phyloP scores from a whole-genome alignment of 2,113 vertebrate genomes.

The Clarias batrachus region DNA sequence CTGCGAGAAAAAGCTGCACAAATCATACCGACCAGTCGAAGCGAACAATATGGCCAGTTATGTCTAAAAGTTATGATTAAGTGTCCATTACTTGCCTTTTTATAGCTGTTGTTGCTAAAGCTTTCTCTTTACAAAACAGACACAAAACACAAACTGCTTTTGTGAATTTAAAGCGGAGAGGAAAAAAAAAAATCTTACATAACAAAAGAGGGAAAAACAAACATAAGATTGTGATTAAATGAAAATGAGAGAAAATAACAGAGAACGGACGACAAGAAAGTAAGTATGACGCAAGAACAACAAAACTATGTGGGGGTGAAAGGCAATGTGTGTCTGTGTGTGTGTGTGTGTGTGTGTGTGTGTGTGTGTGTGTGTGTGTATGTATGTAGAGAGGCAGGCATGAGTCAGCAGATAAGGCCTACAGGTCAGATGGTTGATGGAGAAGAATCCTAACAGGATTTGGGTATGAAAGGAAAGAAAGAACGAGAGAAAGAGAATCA shows the following conservation, averaged over 20 bases:
- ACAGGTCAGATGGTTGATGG: not conserved
- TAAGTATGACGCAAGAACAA: not conserved
- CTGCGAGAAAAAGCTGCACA: not conserved
- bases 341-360: not conserved
- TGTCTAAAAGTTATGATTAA: constrained; percentile 23
- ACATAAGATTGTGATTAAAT: not conserved
- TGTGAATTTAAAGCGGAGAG: not conserved
- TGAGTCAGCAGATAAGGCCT: not conserved
- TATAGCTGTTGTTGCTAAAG: not conserved
- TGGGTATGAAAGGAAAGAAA: not conserved
- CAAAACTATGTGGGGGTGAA: not conserved
- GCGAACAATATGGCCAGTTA: constrained; percentile 10
- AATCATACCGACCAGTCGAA: constrained; percentile 13
- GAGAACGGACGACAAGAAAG: not conserved
- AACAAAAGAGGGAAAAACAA: not conserved
- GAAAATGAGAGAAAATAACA: not conserved
- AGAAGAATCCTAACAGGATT: not conserved
- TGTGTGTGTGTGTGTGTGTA: not conserved
- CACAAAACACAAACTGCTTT: constrained; percentile 10
- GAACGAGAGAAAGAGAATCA: not conserved
- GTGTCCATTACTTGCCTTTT: constrained; percentile 2
- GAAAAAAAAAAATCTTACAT: not conserved
- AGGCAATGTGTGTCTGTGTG: not conserved
- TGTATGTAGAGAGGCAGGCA: not conserved
- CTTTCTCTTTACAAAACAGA: constrained; percentile 13